Evolutionary conservation across 1,140 invertebrate species (phyloP), one percentile per base, ranked within the genome.

Genomic region (Homarus americanus): DNA sequence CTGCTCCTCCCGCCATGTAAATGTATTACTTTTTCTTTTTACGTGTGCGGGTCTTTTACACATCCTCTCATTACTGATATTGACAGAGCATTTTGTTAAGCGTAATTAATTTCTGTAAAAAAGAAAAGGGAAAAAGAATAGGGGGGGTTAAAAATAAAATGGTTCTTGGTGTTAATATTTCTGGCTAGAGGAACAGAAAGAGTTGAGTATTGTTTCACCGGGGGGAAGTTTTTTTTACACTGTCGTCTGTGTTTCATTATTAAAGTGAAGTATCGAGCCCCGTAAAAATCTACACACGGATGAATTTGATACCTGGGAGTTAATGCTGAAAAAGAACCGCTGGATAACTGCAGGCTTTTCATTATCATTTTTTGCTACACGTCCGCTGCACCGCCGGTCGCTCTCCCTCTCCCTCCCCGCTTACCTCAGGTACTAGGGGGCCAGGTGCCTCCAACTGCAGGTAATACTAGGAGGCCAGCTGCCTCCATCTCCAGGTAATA

Each of bases 251-350:
- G 78, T 80, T 80, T 80, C 78, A 53, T 80, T 80, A 80, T 80
- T 53, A 80, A 53, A 80, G 78, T 53, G 78, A 80, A 80, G 78
- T 80, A 80, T 80, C 41, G 78, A 49, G 78, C 41, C 78, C n/a
- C 34, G 32, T n/a, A 80, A 80, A 80, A 80, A 80, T 53, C n/a
- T n/a, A n/a, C n/a, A 34, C 78, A 53, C 41, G 40, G 78, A 53
- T 80, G 78, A 80, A 80, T 80, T 80, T 80, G 78, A 80, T 80
- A 80, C 78, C 78, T n/a, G 78, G n/a, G 78, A 80, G 78, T 80
- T 80, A 80, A 80, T 80, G 78, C 44, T 80, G 78, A 80, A 80
- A n/a, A 80, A 80, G 78, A 80, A 80, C 32, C 49, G 78, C 12
- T 32, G 38, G 53, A 32, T 53, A 80, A 80, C 78, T 80, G 78